A percentile compares a stretch with the other conserved stretches of the same genome.
Evolutionary conservation across 2,888 invertebrate genomes (phyloP).

Genomic region (Eristalis arbustorum): DNA sequence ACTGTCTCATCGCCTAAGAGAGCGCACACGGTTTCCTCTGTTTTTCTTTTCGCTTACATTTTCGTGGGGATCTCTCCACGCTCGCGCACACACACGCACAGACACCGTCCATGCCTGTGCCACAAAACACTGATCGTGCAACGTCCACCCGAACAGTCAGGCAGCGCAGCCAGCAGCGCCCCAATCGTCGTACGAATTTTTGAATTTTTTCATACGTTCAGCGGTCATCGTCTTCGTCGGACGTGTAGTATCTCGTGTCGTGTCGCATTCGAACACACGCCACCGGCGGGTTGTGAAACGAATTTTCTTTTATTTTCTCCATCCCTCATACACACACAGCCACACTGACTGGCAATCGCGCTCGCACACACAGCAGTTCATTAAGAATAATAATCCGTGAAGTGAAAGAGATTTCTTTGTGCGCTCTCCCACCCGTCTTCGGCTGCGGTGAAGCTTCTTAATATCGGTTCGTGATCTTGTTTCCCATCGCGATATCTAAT

Average conservation of each 20-base stretch:
- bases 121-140: conserved; percentile 51
- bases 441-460: neutral
- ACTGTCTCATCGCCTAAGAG: neutral
- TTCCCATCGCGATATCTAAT: neutral
- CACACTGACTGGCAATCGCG: neutral
- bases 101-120: conserved; percentile 14
- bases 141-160: conserved; percentile 8
- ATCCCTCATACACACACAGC: neutral
- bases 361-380: neutral
- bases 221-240: conserved; percentile 71
- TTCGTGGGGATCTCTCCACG: conserved; percentile 15
- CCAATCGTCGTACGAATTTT: conserved; percentile 46
- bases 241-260: conserved; percentile 43
- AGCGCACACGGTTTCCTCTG: neutral
- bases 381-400: conserved; percentile 20
- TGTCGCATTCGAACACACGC: neutral
- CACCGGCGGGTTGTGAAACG: conserved; percentile 25
- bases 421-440: neutral
- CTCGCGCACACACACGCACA: neutral
- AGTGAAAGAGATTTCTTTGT: conserved; percentile 55
- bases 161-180: conserved; percentile 15
- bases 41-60: neutral
- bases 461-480: conserved; percentile 55
- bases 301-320: conserved; percentile 30
- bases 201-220: conserved; percentile 64